Percentiles rank a stretch among this genome's conserved stretches.
These are phyloP conservation scores for Mamestra brassicae DNA, from an alignment of 2,888 invertebrate genomes.

Conservation along the genomic window DNA sequence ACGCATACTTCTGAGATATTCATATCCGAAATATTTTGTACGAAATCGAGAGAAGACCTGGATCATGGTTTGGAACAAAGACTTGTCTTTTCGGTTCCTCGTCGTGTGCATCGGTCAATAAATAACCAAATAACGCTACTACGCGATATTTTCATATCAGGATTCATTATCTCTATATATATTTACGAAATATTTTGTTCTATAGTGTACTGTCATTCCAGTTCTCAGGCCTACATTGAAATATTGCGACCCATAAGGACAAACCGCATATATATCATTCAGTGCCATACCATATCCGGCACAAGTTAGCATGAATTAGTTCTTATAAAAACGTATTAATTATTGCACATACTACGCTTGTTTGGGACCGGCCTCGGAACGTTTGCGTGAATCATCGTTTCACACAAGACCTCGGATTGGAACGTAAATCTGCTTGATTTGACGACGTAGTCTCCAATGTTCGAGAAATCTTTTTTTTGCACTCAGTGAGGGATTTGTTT, in stretches of 20 bases:
- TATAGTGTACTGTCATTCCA: not conserved
- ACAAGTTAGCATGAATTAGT: conserved; percentile 37
- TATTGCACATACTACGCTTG: conserved; percentile 37
- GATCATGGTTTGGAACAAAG: not conserved
- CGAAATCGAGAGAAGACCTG: too few species aligned
- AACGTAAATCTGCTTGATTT: conserved; percentile 47
- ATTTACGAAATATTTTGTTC: conserved; percentile 1
- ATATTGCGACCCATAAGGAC: conserved; percentile 25
- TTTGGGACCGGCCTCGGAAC: conserved; percentile 50
- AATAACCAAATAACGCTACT: not conserved
- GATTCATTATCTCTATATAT: not conserved
- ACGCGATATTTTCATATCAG: too few species aligned
- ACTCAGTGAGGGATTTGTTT: conserved; percentile 13
- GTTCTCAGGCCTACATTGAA: conserved; percentile 17
- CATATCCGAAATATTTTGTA: too few species aligned
- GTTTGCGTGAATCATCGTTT: conserved; percentile 54
- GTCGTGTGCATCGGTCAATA: not conserved
- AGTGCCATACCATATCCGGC: conserved; percentile 40
- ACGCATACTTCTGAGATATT: not conserved
- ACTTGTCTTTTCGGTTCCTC: not conserved
- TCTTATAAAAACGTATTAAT: conserved; percentile 46
- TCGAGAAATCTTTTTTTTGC: conserved; percentile 49
- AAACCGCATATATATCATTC: conserved; percentile 42
- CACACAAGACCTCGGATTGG: conserved; percentile 48
- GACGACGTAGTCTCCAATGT: conserved; percentile 35